These are phyloP conservation scores for Saccostrea echinata DNA, from an alignment of 1,140 invertebrate species.

Conservation along the genomic window DNA sequence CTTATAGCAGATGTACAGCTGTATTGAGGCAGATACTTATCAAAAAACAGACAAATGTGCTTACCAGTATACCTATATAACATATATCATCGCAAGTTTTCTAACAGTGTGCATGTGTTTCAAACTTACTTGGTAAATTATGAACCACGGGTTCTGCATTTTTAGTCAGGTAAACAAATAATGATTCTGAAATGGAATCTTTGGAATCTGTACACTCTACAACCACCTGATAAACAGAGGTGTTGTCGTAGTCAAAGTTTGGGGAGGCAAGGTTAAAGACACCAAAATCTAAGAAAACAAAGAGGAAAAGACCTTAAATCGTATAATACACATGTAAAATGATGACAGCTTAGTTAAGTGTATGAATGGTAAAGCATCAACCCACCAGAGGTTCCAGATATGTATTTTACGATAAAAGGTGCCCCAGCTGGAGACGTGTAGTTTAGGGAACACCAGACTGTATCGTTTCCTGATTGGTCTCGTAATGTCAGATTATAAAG, in stretches of 20 bases:
- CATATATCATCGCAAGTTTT: too few species aligned
- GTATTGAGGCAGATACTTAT: too few species aligned
- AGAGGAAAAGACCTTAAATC: not conserved
- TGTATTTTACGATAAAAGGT: constrained; percentile 31
- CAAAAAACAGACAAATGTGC: too few species aligned
- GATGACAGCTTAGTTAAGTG: not conserved
- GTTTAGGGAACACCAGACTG: constrained; percentile 4
- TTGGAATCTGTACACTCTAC: constrained; percentile 29
- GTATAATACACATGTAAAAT: too few species aligned
- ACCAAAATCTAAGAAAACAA: constrained; percentile 9
- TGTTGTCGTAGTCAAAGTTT: constrained; percentile 16
- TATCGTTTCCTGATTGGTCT: constrained; percentile 26
- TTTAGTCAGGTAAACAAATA: constrained; percentile 6
- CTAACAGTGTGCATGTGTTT: not conserved
- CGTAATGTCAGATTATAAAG: not conserved
- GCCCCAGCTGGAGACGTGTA: not conserved
- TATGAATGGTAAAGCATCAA: not conserved
- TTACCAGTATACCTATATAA: too few species aligned
- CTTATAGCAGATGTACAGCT: too few species aligned
- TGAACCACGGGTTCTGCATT: not conserved
- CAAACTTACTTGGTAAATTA: constrained; percentile 38
- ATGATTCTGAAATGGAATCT: not conserved
- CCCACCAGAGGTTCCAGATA: constrained; percentile 17
- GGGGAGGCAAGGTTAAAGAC: not conserved
- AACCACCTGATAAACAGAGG: not conserved